A percentile compares a stretch with the other conserved stretches of the same genome.
Evolutionary conservation across 2,888 invertebrate genomes (phyloP).

Genomic region (Metalampra italica): DNA sequence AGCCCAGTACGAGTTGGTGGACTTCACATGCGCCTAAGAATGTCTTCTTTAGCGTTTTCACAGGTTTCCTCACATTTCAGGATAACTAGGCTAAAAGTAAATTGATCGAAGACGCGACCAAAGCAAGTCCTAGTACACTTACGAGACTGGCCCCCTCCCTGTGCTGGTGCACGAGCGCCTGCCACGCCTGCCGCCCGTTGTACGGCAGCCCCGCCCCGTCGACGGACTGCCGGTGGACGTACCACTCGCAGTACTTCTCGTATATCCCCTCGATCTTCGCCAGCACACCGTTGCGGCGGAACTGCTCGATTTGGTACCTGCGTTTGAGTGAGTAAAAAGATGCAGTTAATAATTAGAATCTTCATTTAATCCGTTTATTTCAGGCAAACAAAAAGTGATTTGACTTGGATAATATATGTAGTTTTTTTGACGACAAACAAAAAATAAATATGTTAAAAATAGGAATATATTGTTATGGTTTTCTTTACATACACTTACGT

Average conservation of each 20-base stretch:
- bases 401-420: no score
- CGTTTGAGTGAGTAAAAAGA: conserved; percentile 1
- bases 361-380: neutral
- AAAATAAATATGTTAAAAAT: no score
- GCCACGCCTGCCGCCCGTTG: conserved; percentile 87
- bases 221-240: conserved; percentile 58
- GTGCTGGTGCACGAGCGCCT: conserved; percentile 76
- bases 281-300: conserved; percentile 80
- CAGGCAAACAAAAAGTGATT: neutral
- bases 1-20: no score
- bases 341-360: neutral
- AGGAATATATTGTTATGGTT: no score
- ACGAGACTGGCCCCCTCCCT: conserved; percentile 73
- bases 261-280: conserved; percentile 82
- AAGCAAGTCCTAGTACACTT: conserved; percentile 12
- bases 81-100: no score
- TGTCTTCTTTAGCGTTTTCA: no score
- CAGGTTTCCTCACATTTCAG: no score
- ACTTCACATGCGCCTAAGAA: no score
- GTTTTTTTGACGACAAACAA: no score
- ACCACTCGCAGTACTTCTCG: conserved; percentile 82
- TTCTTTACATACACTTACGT: no score
- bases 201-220: conserved; percentile 30
- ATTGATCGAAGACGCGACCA: no score
- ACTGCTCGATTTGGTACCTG: conserved; percentile 82